phyloP scores from a whole-genome alignment of 2,888 invertebrate species.

The Automeris io region DNA sequence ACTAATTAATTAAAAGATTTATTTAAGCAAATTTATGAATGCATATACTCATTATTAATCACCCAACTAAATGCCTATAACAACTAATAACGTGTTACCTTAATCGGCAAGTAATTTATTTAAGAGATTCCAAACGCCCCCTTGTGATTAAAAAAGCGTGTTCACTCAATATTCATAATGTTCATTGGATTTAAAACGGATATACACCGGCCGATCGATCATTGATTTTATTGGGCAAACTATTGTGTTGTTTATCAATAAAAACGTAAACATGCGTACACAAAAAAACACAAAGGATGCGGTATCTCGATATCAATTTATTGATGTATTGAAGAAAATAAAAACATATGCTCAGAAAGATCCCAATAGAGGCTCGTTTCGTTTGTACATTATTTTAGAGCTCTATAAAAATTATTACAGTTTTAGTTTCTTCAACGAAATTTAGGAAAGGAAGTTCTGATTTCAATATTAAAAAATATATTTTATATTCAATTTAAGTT shows the following conservation, averaged over 20 bases:
- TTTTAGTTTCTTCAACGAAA: not conserved
- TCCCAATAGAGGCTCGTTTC: conserved; percentile 4
- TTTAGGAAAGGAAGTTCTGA: no score
- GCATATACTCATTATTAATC: conserved; percentile 35
- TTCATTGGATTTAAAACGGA: conserved; percentile 34
- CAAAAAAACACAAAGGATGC: conserved; percentile 29
- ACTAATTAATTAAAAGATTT: conserved; percentile 42
- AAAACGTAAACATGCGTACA: conserved; percentile 35
- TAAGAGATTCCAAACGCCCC: conserved; percentile 54
- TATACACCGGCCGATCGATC: conserved; percentile 57
- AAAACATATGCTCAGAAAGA: conserved; percentile 6
- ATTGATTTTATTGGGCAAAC: conserved; percentile 48
- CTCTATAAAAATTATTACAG: not conserved
- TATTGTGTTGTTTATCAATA: conserved; percentile 45
- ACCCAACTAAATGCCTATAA: conserved; percentile 39
- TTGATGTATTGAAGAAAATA: conserved; percentile 14
- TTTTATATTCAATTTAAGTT: no score
- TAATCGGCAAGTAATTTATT: conserved; percentile 66
- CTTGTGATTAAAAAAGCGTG: conserved; percentile 48
- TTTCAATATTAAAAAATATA: no score
- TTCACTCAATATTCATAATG: conserved; percentile 40
- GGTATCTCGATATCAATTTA: conserved; percentile 22
- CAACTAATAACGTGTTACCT: conserved; percentile 54
- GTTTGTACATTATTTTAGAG: conserved; percentile 15
- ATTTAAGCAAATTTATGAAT: conserved; percentile 40